phyloP scores from a whole-genome alignment of 2,888 invertebrate genomes.

The Sturmia bella region DNA sequence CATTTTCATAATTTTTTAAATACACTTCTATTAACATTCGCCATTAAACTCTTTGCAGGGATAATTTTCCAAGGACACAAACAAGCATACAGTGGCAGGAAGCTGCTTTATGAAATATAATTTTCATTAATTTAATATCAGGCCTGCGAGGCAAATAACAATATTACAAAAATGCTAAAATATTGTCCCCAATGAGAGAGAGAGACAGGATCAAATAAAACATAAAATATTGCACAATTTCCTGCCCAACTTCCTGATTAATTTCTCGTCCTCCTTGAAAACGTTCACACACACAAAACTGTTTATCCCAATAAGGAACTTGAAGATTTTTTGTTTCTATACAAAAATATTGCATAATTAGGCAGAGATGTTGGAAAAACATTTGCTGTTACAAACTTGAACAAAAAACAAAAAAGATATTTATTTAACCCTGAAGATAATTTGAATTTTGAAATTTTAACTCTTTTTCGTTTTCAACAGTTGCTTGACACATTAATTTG shows the following conservation, averaged over 20 bases:
- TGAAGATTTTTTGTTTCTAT: conserved; percentile 38
- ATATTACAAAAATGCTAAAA: conserved; percentile 26
- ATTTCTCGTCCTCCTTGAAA: conserved; percentile 16
- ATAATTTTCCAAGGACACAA: neutral
- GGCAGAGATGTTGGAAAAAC: conserved; percentile 58
- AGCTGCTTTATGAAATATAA: conserved; percentile 67
- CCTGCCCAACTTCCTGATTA: conserved; percentile 50
- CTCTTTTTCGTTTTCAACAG: conserved; percentile 38
- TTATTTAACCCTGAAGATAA: conserved; percentile 47
- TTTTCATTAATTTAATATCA: conserved; percentile 77
- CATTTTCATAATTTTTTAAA: conserved; percentile 73
- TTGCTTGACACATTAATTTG: conserved; percentile 74
- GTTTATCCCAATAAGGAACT: conserved; percentile 44
- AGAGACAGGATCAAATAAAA: conserved; percentile 36
- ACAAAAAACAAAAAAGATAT: neutral
- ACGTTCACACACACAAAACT: neutral
- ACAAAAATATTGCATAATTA: conserved; percentile 71
- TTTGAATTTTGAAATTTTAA: conserved; percentile 46
- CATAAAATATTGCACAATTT: conserved; percentile 22
- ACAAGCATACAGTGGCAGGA: conserved; percentile 17
- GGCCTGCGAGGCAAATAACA: conserved; percentile 69
- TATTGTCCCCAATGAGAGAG: conserved; percentile 73
- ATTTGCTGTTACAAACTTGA: neutral
- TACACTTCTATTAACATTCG: conserved; percentile 69
- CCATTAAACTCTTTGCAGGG: conserved; percentile 43